Base-by-base conservation (phyloP, 2,888 invertebrate genomes). In the Lottia gigantea region DNA sequence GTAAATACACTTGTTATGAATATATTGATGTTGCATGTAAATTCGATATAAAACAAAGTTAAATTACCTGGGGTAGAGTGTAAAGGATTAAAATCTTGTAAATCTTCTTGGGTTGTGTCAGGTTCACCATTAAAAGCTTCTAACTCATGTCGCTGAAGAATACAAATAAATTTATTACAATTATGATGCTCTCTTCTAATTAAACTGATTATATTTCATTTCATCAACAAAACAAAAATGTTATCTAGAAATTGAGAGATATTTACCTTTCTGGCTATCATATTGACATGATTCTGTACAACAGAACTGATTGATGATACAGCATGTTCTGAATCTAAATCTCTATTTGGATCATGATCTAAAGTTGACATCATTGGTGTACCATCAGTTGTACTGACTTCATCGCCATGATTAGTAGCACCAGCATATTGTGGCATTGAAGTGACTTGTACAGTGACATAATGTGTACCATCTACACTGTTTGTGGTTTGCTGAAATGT, bases 21-120 rank as follows among this genome's bases (percentile, higher is more conserved):
- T n/a, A n/a, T n/a, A n/a, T n/a, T n/a, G n/a, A n/a, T n/a, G n/a
- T n/a, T n/a, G n/a, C n/a, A n/a, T n/a, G n/a, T n/a, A n/a, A n/a
- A n/a, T n/a, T n/a, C n/a, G n/a, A n/a, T n/a, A n/a, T n/a, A n/a
- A n/a, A n/a, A n/a, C n/a, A n/a, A 31, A 31, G 6, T 31, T 2
- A 40, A 8, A 14, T 26, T 66, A 67, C 69, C 66, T 65, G 63
- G 71, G 25, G 46, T 62, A n/a, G 69, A 23, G 14, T 67, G 40
- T 26, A 26, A 46, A 55, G 66, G 65, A 15, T 65, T 67, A 47
- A 74, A 73, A 16, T 74, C 76, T 62, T 83, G 80, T 25, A 80
- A 77, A 68, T 83, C 83, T 62, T 76, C 79, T 63, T 83, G 83
- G 1, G 85, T 85, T 7, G 85, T 85, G 71, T 85, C 85, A n/a